A percentile compares a stretch with the other conserved stretches of the same genome.
Evolutionary conservation across 2,797 vertebrate genomes (phyloP).

Genomic region (Netta rufina): DNA sequence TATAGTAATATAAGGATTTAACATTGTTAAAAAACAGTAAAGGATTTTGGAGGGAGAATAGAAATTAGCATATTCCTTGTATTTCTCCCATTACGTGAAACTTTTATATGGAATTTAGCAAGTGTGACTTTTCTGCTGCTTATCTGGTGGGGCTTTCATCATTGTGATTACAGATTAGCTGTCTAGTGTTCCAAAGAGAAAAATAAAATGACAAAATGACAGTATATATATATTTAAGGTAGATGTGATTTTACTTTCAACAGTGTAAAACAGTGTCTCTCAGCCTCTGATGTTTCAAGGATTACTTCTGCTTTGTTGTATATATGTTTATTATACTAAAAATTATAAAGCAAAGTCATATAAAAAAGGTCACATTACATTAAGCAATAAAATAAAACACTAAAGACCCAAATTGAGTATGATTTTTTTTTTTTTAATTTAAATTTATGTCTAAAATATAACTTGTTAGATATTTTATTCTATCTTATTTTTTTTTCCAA

Average conservation of each 20-base stretch:
- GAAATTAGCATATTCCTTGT: neutral
- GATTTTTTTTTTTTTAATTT: slow-evolving; percentile 45
- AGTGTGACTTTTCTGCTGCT: neutral
- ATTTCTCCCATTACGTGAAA: neutral
- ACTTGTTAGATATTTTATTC: slow-evolving; percentile 50
- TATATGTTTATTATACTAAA: neutral
- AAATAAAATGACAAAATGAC: neutral
- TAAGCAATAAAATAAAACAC: slow-evolving; percentile 7
- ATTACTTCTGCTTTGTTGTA: neutral
- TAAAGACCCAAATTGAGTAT: neutral
- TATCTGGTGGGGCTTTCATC: neutral
- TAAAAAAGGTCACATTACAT: neutral
- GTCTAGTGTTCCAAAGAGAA: neutral
- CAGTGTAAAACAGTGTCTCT: neutral
- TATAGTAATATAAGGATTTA: neutral
- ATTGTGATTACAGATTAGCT: neutral
- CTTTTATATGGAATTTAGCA: neutral
- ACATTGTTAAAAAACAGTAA: neutral
- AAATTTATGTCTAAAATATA: slow-evolving; percentile 54
- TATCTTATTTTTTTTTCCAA: neutral
- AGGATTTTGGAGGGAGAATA: rapidly evolving
- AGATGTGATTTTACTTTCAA: neutral
- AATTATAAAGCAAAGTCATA: slow-evolving; percentile 6
- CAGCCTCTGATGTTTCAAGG: neutral
- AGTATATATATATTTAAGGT: neutral